Evolutionary conservation across 2,113 vertebrate species (phyloP).

Genomic region (Cisticola juncidis): DNA sequence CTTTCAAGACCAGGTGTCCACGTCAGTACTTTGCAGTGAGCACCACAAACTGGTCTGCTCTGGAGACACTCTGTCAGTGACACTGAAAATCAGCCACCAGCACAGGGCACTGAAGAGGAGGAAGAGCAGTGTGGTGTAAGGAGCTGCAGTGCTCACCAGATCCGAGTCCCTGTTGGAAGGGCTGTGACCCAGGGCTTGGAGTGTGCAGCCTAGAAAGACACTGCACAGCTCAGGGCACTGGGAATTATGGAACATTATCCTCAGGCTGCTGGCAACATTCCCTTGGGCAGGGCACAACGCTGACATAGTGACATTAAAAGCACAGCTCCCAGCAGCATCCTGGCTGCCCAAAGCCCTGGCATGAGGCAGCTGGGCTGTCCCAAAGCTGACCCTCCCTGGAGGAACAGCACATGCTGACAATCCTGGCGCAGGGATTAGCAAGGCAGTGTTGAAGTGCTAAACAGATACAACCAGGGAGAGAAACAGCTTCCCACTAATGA

Average conservation of each 20-base stretch:
- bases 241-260: background rate
- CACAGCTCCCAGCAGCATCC: background rate
- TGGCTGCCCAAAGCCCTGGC: background rate
- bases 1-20: background rate
- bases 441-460: constrained; percentile 3
- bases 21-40: background rate
- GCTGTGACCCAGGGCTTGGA: background rate
- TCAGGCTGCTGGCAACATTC: background rate
- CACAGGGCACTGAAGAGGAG: background rate
- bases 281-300: background rate
- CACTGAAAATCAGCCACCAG: background rate
- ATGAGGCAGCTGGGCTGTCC: background rate
- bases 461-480: background rate
- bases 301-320: constrained; percentile 21
- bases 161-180: fast-evolving
- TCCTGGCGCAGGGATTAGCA: background rate
- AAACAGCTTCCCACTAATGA: background rate
- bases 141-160: background rate
- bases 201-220: background rate
- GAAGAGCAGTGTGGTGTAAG: background rate
- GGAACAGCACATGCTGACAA: background rate
- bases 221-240: background rate
- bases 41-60: background rate
- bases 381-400: background rate
- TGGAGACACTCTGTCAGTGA: background rate